Base-by-base conservation (phyloP, 2,888 invertebrate genomes). In the Drosophila kambysellisi region DNA sequence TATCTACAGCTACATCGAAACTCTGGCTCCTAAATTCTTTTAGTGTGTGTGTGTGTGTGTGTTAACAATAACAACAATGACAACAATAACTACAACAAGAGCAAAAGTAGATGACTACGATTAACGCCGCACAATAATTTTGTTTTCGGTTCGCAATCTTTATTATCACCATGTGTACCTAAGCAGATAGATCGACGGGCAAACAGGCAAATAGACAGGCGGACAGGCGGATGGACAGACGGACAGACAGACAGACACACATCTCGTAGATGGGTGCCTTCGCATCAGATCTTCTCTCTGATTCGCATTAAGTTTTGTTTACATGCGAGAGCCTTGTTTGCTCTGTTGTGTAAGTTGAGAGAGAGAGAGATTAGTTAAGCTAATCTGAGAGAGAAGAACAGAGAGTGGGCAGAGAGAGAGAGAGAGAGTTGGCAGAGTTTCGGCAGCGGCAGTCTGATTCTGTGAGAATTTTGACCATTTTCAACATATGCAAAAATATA, bases 121-220 rank as follows among this genome's bases (percentile, higher is more conserved):
- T 68, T 66, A 63, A 48, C 50, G 65, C 65, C 65, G 65, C 64
- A 80, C 64, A 80, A 59, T 75, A 80, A 62, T 67, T 66, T 58
- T 79, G 46, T 73, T 71, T 79, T 82, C 41, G 71, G 85, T 65
- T 70, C 74, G 70, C 82, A 82, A 83, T 83, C 84, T 84, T 74
- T 79, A 82, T 87, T 87, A 83, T 83, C 80, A 79, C 66, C 65
- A 59, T 86, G 83, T 84, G 75, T 86, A 61, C 70, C 83, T 88
- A 79, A 72, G 82, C 87, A 88, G 89, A 85, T 85, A 85, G 84
- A 86, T 88, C 75, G 71, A 57, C 73, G 39, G 41, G 43, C 66
- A 76, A 54, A 63, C 52, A 29, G 17, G 48, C 60, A 61, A 39
- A 68, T 58, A 58, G 76, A 52, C 52, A 33, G 35, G 11, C 57